Base-by-base conservation (phyloP, 1,140 invertebrate species). In the Trachymyrmex cornetzi region DNA sequence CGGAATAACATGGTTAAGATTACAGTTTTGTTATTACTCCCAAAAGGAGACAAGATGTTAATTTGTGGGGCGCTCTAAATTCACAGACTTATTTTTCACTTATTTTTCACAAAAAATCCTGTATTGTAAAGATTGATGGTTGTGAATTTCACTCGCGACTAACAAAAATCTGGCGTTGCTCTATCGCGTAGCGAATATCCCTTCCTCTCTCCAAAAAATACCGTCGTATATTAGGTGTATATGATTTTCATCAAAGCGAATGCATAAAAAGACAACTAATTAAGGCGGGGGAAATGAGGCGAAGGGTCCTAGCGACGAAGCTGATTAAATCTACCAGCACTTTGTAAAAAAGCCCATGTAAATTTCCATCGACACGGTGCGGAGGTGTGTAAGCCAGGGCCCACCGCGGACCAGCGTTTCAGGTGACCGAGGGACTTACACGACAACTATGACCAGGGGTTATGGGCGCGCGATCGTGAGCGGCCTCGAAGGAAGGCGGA, bases 401-500 rank as follows among this genome's bases (percentile, higher is more conserved):
- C 64, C 88, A 50, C 48, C 44, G 77, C 19, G 67, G 57, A 22
- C 38, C 48, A 24, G 75, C 55, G 72, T 87, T 72, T 79, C 79
- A 85, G 87, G 90, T 90, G 88, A 91, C 87, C 88, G 85, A 85
- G 77, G 87, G 88, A 90, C 79, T 85, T 77, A 74, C 67, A 87
- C 72, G 57, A 90, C 77, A 79, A 77, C 44, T 53, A 69, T 53
- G 64, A 75, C 86, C 71, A 53, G 67, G 80, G 86, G 44, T 79
- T 80, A 55, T 72, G 63, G 71, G 71, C 59, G 71, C 59, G 44
- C 75, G 81, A 79, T 79, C 81, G 86, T 55, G 90, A 75, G 69
- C 82, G 80, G 38, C 88, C 79, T 89, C 85, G 85, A 66, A 87
- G 89, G 87, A 92, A 92, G 94, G 95, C 95, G 95, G 95, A 93